Evolutionary conservation across 1,140 invertebrate species (phyloP), one percentile per base, ranked within the genome.

Genomic region (Idris sp.): DNA sequence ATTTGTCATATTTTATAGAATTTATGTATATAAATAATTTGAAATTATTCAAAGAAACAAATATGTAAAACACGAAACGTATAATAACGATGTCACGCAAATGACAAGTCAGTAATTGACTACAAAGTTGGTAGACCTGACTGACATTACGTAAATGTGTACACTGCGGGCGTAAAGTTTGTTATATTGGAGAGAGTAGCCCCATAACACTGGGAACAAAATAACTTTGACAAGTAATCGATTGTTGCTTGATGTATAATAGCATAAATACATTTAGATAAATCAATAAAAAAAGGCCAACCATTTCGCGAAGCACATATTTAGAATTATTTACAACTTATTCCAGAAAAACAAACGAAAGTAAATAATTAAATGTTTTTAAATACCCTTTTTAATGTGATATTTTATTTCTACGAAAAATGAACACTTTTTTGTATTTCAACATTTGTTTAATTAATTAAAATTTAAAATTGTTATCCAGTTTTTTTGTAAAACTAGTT

Each of bases 141-240:
- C 62, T 76, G 72, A 81, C 81, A 83, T 83, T 83, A 81, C 81
- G 73, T 40, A 58, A 69, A 69, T 58, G 40, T 59, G 38, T 51
- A 51, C 28, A 40, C 28, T 58, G 64, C 28, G 36, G 53, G 64
- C 44, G 53, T 53, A 69, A 69, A 69, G 53, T 69, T 69, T 59
- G 64, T 58, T 59, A 67, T 51, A 59, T n/a, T n/a, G n/a, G n/a
- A 36, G 44, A 16, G 44, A 69, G 43, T 69, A 59, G 41, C 18
- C 40, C 18, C 26, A 41, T 58, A 44, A 59, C 51, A 51, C 25
- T 36, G 3, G 15, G 46, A 36, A 18, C 33, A 68, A 68, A 69
- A 59, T 33, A 51, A 69, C 64, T 69, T 58, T 58, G 53, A 69
- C 51, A 54, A 49, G 51, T 49, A 59, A 69, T 69, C 65, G 65